Evolutionary conservation across 2,113 vertebrate genomes (phyloP), one percentile per base, ranked within the genome.

Genomic region (Phoenicopterus ruber): DNA sequence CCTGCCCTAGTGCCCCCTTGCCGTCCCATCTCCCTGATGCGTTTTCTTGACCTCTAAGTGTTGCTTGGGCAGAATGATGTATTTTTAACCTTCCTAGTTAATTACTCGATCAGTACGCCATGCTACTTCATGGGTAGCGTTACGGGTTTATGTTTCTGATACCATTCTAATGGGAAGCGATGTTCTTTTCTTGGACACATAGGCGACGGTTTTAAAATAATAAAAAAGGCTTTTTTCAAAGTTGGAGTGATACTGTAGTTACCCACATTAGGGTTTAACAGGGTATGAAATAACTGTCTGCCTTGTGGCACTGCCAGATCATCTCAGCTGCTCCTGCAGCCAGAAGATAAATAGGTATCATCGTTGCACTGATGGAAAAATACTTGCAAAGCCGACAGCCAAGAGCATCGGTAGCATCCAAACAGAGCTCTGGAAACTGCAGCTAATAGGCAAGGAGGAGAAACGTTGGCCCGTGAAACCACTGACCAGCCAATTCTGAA

Each of bases 201-300:
- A 85, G 94, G 90, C 91, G 95, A 95, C 94, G 83, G 94, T 86
- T 97, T 95, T 81, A 91, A 95, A 93, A 91, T 89, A 82, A 25
- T 46, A 69, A 85, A 91, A 92, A 94, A 66, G n/a, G 47, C 79
- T 97, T 90, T 97, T 97, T 97, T 86, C 49, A 73, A 95, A 97
- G 96, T 92, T 93, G 97, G 93, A 96, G 90, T 91, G 96, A 97
- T 97, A 88, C 93, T 86, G 92, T 96, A 95, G 98, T 99, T 98
- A 96, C 98, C 98, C 82, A 98, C 98, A 98, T 99, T 99, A 99
- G 98, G 97, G 98, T 98, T 99, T 99, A 99, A 99, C 99, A 99
- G 99, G 99, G 98, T 98, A 98, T 99, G 99, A 99, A 99, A 99
- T 99, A 98, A 98, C 98, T 98, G 98, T 98, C 99, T 98, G 98